phyloP scores from a whole-genome alignment of 2,113 vertebrate species.

The Sterrhoptilus dennistouni region DNA sequence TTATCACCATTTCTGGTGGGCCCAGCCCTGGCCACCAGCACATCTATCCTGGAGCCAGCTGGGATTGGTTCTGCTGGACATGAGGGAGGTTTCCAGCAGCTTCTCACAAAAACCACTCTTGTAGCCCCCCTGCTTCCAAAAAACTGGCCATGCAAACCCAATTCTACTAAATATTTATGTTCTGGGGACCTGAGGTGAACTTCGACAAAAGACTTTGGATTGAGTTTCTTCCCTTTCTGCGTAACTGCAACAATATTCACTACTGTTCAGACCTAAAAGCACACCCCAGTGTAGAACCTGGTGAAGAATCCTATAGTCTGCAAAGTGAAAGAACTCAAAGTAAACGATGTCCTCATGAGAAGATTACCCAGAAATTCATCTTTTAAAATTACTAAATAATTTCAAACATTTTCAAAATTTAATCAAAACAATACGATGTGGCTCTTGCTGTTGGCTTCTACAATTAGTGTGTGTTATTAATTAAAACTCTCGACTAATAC shows the following conservation, averaged over 20 bases:
- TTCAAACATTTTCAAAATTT: slow-evolving; percentile 70
- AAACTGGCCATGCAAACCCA: neutral
- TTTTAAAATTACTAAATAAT: slow-evolving; percentile 64
- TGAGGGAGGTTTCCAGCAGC: neutral
- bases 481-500: slow-evolving; percentile 75
- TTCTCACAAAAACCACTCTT: neutral
- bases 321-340: neutral
- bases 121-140: neutral
- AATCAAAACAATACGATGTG: slow-evolving; percentile 74
- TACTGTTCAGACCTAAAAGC: neutral
- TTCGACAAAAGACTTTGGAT: neutral
- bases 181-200: neutral
- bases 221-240: neutral
- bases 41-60: neutral
- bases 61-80: neutral
- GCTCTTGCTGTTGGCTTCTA: slow-evolving; percentile 66
- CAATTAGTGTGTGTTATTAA: slow-evolving; percentile 77
- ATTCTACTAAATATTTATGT: neutral
- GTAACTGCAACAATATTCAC: neutral
- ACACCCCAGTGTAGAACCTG: neutral
- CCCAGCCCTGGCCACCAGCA: neutral
- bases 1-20: no score
- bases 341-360: neutral
- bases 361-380: slow-evolving; percentile 29
- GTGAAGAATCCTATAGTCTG: neutral